phyloP scores from a whole-genome alignment of 2,797 vertebrate genomes.

The Dallia pectoralis region DNA sequence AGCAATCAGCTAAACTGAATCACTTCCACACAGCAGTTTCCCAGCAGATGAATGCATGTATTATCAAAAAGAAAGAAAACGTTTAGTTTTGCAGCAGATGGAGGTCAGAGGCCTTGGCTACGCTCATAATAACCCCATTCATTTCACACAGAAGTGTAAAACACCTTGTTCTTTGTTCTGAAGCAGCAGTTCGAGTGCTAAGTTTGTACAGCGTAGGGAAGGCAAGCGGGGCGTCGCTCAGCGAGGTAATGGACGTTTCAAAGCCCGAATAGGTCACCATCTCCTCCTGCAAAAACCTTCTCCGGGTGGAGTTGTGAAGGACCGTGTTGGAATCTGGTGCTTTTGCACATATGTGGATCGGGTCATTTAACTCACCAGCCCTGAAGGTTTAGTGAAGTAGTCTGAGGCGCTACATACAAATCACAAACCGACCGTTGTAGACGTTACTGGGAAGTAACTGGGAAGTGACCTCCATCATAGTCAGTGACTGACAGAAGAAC shows the following conservation, averaged over 20 bases:
- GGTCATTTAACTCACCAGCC: neutral
- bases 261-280: neutral
- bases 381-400: neutral
- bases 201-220: neutral
- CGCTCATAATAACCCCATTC: neutral
- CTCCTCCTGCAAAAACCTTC: neutral
- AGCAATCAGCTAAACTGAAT: neutral
- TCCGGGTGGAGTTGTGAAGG: neutral
- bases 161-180: neutral
- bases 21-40: neutral
- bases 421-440: neutral
- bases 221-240: neutral
- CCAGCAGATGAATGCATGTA: neutral
- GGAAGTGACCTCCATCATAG: neutral
- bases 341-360: neutral
- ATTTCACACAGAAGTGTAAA: neutral
- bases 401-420: neutral
- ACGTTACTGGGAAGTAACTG: neutral
- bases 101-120: constrained; percentile 1
- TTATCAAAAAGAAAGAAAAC: neutral
- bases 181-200: neutral
- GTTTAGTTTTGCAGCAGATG: neutral
- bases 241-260: neutral
- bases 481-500: neutral
- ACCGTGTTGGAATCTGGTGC: neutral